Evolutionary conservation across 2,797 vertebrate genomes (phyloP).

Genomic region (Neostethus bicornis): DNA sequence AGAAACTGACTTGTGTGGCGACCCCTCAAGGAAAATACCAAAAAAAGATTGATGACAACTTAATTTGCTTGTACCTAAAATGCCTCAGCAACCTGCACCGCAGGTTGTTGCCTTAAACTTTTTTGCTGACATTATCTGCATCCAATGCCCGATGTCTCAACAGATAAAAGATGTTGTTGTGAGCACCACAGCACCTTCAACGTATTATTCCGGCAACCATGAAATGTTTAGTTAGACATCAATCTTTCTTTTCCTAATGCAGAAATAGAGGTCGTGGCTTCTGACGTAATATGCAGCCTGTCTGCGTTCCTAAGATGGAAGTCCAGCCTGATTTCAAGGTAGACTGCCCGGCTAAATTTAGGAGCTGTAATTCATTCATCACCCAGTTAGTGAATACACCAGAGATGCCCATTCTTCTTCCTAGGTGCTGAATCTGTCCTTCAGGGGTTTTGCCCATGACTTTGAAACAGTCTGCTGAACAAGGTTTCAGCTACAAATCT

Average conservation of each 20-base stretch:
- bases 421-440: constrained; percentile 78
- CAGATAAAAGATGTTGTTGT: constrained; percentile 28
- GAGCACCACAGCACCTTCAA: constrained; percentile 47
- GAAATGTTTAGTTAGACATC: constrained; percentile 67
- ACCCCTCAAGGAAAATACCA: too few relatives aligned
- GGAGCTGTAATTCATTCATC: constrained; percentile 82
- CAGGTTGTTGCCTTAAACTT: constrained; percentile 25
- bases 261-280: constrained; percentile 68
- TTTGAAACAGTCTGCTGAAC: constrained; percentile 75
- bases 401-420: constrained; percentile 77
- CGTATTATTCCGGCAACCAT: constrained; percentile 62
- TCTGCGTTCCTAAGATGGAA: constrained; percentile 65
- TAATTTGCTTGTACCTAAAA: too few relatives aligned
- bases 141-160: constrained; percentile 29
- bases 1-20: too few relatives aligned
- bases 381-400: constrained; percentile 75
- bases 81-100: too few relatives aligned
- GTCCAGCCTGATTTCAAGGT: constrained; percentile 82
- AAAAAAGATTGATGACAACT: too few relatives aligned
- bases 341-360: constrained; percentile 80
- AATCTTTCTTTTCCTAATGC: constrained; percentile 65
- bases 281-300: constrained; percentile 67
- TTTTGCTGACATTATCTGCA: constrained; percentile 38
- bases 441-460: constrained; percentile 77
- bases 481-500: constrained; percentile 61